Conservation (phyloP, 2,797 vertebrate genomes). For the Lagodon rhomboides region DNA sequence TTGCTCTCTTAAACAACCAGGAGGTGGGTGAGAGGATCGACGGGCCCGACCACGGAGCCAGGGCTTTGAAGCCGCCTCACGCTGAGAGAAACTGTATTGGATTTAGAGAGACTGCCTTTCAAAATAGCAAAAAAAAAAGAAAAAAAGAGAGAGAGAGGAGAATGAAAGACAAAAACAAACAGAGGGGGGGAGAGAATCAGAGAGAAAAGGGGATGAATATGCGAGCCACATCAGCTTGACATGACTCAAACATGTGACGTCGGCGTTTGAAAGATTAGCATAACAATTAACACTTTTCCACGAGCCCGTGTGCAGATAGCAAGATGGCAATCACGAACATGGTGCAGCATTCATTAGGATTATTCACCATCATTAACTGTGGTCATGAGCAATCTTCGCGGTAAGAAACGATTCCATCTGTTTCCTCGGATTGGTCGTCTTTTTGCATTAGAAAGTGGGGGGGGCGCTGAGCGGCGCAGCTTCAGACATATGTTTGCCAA, state of each 20-base stretch:
- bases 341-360: constrained; percentile 68
- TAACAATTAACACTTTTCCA: constrained; percentile 71
- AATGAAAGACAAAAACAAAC: constrained; percentile 57
- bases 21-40: constrained; percentile 79
- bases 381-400: constrained; percentile 63
- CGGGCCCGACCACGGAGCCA: constrained; percentile 72
- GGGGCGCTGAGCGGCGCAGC: constrained; percentile 52
- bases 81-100: constrained; percentile 78
- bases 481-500: constrained; percentile 48
- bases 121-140: constrained; percentile 31
- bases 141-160: background rate
- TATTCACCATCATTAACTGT: constrained; percentile 75
- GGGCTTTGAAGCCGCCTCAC: constrained; percentile 79
- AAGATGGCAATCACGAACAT: constrained; percentile 73
- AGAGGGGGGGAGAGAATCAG: constrained; percentile 24
- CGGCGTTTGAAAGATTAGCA: constrained; percentile 75
- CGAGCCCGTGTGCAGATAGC: constrained; percentile 37
- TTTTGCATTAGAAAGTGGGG: constrained; percentile 57
- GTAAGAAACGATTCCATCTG: constrained; percentile 49
- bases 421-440: constrained; percentile 27
- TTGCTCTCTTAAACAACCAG: constrained; percentile 82
- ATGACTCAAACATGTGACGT: constrained; percentile 39
- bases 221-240: constrained; percentile 7
- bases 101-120: constrained; percentile 72
- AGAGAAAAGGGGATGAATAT: constrained; percentile 21